phyloP scores from a whole-genome alignment of 2,888 invertebrate species.

The Timema podura region DNA sequence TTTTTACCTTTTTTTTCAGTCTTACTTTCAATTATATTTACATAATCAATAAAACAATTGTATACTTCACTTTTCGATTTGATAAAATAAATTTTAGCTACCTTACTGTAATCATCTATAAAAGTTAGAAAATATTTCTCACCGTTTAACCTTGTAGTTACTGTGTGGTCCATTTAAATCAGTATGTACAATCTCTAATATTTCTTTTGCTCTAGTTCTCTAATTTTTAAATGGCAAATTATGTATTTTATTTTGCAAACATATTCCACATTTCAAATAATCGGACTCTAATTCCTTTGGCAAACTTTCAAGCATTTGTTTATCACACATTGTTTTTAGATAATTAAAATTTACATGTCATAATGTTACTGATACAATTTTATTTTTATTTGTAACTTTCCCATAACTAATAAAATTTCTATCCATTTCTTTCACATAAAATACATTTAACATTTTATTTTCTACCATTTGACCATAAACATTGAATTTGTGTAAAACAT shows the following conservation, averaged over 20 bases:
- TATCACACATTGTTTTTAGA: no score
- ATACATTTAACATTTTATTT: conserved; percentile 2
- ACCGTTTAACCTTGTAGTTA: no score
- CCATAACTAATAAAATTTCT: background rate
- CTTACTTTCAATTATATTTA: conserved; percentile 7
- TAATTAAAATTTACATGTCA: no score
- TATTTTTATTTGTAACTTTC: background rate
- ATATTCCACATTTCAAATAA: no score
- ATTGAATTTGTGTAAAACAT: background rate
- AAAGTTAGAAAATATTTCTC: no score
- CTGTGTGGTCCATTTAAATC: no score
- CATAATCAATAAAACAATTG: background rate
- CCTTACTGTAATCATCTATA: background rate
- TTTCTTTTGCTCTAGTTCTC: no score
- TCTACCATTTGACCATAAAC: background rate
- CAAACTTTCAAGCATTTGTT: no score
- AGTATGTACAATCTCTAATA: no score
- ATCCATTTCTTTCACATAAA: background rate
- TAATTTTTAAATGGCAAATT: no score
- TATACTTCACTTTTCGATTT: conserved; percentile 1
- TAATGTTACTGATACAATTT: background rate
- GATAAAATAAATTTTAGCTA: conserved; percentile 4
- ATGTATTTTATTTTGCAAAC: no score
- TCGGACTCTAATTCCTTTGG: no score
- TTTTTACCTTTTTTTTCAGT: background rate